phyloP scores from a whole-genome alignment of 2,113 vertebrate species.

The Otolemur garnettii region DNA sequence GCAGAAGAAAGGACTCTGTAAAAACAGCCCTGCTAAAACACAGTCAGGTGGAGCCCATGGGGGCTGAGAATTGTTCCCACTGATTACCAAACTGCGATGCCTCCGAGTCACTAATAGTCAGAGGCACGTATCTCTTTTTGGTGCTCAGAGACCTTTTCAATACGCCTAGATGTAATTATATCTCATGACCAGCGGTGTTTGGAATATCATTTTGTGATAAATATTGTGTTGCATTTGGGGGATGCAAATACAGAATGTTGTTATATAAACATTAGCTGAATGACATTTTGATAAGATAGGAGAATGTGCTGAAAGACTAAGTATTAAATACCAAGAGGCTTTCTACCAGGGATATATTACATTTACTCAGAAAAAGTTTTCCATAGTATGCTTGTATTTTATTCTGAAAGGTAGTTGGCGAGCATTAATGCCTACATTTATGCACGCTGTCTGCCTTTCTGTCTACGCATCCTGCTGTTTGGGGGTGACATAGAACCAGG shows the following conservation, averaged over 20 bases:
- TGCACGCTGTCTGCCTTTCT: not conserved
- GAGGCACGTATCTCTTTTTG: not conserved
- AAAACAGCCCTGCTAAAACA: not conserved
- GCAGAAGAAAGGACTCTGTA: not conserved
- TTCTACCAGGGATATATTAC: not conserved
- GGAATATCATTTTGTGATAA: slow-evolving; percentile 1
- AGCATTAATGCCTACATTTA: not conserved
- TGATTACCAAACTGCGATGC: not conserved
- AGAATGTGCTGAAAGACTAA: not conserved
- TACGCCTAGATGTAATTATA: not conserved
- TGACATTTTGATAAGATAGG: slow-evolving; percentile 15
- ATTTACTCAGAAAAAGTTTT: slow-evolving; percentile 19
- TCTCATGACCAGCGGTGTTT: not conserved
- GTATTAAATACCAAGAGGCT: not conserved
- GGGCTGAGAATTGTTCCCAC: not conserved
- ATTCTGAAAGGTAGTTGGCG: slow-evolving; percentile 33
- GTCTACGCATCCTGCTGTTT: not conserved
- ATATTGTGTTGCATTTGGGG: not conserved
- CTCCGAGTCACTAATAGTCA: not conserved
- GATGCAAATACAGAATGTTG: not conserved
- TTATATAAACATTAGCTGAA: not conserved
- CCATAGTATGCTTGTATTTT: not conserved
- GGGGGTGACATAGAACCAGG: not conserved
- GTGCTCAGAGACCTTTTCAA: not conserved
- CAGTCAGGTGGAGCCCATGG: not conserved